phyloP scores from a whole-genome alignment of 2,113 vertebrate genomes.

The Lagopus leucura region DNA sequence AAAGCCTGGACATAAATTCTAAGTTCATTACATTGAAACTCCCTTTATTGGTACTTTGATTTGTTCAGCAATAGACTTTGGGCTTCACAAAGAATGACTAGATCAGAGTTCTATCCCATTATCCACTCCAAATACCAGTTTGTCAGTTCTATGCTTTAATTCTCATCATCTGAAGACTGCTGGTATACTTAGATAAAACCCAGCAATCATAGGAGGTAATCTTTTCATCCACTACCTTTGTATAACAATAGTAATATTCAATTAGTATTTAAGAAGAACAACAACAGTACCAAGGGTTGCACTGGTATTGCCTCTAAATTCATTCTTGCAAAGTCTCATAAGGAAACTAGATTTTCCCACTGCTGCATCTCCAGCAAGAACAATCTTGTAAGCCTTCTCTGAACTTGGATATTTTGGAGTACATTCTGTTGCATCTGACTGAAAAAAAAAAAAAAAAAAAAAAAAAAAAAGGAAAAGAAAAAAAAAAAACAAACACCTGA shows the following conservation, averaged over 20 bases:
- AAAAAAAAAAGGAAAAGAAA: background rate
- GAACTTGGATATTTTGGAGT: constrained; percentile 76
- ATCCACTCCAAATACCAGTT: background rate
- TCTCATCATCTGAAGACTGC: background rate
- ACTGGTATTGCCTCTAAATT: constrained; percentile 89
- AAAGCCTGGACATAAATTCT: rapidly evolving
- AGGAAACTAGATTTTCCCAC: constrained; percentile 98
- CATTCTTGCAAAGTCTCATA: constrained; percentile 94
- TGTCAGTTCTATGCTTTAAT: background rate
- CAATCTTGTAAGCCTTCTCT: constrained; percentile 91
- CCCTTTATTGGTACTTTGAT: background rate
- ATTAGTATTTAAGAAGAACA: background rate
- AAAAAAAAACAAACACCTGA: background rate
- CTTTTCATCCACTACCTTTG: background rate
- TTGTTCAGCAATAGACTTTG: background rate
- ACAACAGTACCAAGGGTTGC: constrained; percentile 87
- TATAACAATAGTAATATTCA: background rate
- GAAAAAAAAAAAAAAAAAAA: constrained; percentile 6
- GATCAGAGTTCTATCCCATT: background rate
- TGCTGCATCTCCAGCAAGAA: constrained; percentile 92
- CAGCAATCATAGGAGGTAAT: background rate
- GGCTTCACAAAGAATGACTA: background rate
- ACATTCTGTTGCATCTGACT: constrained; percentile 68
- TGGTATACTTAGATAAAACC: background rate
- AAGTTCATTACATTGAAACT: background rate